phyloP scores from a whole-genome alignment of 92 coral and sea anemone genomes.

The Chrysogorgia sp. region DNA sequence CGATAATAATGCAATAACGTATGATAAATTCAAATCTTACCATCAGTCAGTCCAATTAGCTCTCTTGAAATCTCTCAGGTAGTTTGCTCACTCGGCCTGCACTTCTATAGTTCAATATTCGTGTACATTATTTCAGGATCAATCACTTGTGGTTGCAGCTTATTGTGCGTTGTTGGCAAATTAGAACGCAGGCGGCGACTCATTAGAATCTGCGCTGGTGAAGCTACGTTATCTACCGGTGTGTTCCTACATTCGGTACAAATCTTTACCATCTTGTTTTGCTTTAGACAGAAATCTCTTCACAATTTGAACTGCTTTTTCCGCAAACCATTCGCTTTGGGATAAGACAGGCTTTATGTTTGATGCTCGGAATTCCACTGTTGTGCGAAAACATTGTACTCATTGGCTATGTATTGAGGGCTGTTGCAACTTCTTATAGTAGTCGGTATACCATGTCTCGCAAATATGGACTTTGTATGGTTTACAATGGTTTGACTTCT shows the following conservation, averaged over 20 bases:
- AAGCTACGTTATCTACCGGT: conserved; percentile 40
- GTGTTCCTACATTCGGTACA: conserved; percentile 52
- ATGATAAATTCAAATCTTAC: too few species aligned
- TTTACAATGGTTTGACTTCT: conserved; percentile 28
- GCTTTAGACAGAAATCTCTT: conserved; percentile 35
- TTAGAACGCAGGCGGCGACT: conserved; percentile 49
- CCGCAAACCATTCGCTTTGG: conserved; percentile 37
- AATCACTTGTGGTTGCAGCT: conserved; percentile 34
- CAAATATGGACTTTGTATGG: conserved; percentile 48
- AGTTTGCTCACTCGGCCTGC: conserved; percentile 35
- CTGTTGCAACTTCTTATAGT: conserved; percentile 23
- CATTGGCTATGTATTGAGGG: conserved; percentile 30
- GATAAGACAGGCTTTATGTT: conserved; percentile 29
- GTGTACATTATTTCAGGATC: conserved; percentile 5
- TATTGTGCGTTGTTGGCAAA: conserved; percentile 20
- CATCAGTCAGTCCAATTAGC: too few species aligned
- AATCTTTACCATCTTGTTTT: conserved; percentile 44
- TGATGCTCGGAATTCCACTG: conserved; percentile 40
- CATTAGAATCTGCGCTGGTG: conserved; percentile 54
- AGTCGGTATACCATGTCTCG: conserved; percentile 46
- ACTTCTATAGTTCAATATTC: conserved; percentile 27
- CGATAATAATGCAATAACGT: too few species aligned
- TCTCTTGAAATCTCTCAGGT: conserved; percentile 38
- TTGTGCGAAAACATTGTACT: conserved; percentile 30
- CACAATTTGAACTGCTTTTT: conserved; percentile 34